Base-by-base conservation (phyloP, 2,113 vertebrate genomes). In the Apodemus sylvaticus region DNA sequence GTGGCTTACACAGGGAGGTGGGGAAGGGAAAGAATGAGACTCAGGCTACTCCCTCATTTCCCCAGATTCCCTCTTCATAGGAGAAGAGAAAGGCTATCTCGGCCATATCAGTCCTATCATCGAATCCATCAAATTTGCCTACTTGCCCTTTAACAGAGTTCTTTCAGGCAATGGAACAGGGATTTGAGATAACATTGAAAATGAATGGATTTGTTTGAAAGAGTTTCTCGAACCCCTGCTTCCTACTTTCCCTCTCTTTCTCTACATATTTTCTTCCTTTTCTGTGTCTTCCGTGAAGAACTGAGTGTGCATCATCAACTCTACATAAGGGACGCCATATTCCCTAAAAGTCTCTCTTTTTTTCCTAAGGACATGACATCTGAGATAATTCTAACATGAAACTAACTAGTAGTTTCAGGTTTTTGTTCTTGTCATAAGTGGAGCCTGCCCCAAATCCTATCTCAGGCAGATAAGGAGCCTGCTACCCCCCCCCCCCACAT, bases 21-120 rank as follows among this genome's bases (percentile, higher is more conserved):
- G 97, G 97, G 93, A 97, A 96, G 96, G 98, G 97, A 99, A 98
- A 98, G 98, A 97, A 97, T 98, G 98, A 98, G 98, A 98, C 98
- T 98, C 98, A 98, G 29, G 82, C 85, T 96, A 96, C 96, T 97
- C 96, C 98, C 96, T 97, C 97, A 96, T 98, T 66, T 66, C 94
- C 92, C 95, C 96, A 62, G 95, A 81, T 96, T 93, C 93, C 95
- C 95, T 97, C 94, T 94, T 90, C 96, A 96, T 94, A 82, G 55
- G 94, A 97, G 96, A 97, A 96, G 97, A 98, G 98, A 98, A 98
- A 97, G 64, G 60, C 95, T 97, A 96, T 95, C 97, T 94, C 97
- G 96, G 94, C 94, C 87, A 90, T 96, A 95, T 97, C 97, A 89
- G 92, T 98, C 93, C 86, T 97, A 94, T 94, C 45, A 93, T 96